These are phyloP conservation scores for Plebejus melissa DNA, from an alignment of 2,888 invertebrate species.

Conservation along the genomic window DNA sequence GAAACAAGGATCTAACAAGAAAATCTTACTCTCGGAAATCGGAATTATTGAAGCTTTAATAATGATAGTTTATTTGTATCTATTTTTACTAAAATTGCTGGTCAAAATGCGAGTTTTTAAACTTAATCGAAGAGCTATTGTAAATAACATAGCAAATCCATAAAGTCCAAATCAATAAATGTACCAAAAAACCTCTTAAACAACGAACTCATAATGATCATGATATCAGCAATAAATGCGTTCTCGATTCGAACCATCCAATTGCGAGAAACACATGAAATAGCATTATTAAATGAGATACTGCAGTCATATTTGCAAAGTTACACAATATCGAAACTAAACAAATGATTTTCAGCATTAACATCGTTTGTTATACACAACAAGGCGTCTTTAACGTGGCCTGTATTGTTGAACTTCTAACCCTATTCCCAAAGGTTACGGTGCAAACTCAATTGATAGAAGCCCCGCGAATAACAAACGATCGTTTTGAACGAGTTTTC, in stretches of 20 bases:
- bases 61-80: too few species aligned
- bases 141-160: too few species aligned
- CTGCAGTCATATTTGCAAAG: slow-evolving; percentile 30
- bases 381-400: slow-evolving; percentile 44
- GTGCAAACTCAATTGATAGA: slow-evolving; percentile 32
- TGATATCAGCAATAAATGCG: neutral
- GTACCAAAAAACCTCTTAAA: neutral
- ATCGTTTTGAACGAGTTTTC: slow-evolving; percentile 59
- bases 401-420: slow-evolving; percentile 22
- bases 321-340: slow-evolving; percentile 50
- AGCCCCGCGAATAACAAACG: slow-evolving; percentile 53
- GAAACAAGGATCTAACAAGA: neutral
- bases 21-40: neutral
- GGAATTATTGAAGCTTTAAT: too few species aligned
- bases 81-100: too few species aligned
- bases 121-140: too few species aligned
- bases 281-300: slow-evolving; percentile 30
- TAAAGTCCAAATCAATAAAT: too few species aligned
- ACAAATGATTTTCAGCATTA: slow-evolving; percentile 64
- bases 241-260: neutral
- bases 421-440: slow-evolving; percentile 31
- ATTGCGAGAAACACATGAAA: slow-evolving; percentile 22
- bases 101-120: too few species aligned
- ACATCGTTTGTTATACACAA: slow-evolving; percentile 63
- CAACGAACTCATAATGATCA: neutral